Evolutionary conservation across 2,888 invertebrate species (phyloP).

Genomic region (Folsomia manolachei): DNA sequence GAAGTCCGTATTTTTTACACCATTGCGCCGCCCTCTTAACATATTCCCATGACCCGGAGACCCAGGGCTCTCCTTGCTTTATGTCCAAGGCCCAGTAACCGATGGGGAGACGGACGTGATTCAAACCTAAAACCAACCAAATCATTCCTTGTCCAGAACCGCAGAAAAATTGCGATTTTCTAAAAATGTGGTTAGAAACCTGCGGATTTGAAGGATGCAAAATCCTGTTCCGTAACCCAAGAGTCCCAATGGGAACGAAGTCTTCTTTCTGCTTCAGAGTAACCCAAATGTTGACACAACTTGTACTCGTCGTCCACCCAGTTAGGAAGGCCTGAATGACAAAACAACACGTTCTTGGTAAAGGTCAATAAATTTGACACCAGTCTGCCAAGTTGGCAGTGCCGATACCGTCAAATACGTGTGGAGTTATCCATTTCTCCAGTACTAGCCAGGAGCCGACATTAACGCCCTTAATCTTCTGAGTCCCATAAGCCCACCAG

Average conservation of each 20-base stretch:
- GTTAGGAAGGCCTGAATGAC: constrained; percentile 27
- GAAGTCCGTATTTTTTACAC: constrained; percentile 41
- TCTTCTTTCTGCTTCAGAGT: constrained; percentile 31
- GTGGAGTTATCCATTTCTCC: constrained; percentile 44
- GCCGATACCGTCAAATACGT: constrained; percentile 19
- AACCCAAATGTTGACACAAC: constrained; percentile 36
- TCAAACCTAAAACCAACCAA: too few relatives aligned
- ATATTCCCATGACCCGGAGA: constrained; percentile 43
- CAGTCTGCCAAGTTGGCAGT: too few relatives aligned
- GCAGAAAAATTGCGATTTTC: too few relatives aligned
- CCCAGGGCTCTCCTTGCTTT: constrained; percentile 43
- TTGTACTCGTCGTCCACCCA: constrained; percentile 39
- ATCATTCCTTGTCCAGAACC: too few relatives aligned
- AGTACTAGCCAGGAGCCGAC: constrained; percentile 43
- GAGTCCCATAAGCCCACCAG: not conserved
- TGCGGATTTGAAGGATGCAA: constrained; percentile 38
- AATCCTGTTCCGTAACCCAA: constrained; percentile 47
- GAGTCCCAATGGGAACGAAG: constrained; percentile 42
- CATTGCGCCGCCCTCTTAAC: constrained; percentile 39
- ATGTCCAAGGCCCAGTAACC: constrained; percentile 46
- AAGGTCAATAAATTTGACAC: too few relatives aligned
- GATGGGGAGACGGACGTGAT: constrained; percentile 46
- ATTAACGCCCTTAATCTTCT: constrained; percentile 38
- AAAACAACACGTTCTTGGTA: not conserved
- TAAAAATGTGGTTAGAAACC: too few relatives aligned